These are phyloP conservation scores for Diogma glabrata DNA, from an alignment of 2,888 invertebrate species.

Conservation along the genomic window DNA sequence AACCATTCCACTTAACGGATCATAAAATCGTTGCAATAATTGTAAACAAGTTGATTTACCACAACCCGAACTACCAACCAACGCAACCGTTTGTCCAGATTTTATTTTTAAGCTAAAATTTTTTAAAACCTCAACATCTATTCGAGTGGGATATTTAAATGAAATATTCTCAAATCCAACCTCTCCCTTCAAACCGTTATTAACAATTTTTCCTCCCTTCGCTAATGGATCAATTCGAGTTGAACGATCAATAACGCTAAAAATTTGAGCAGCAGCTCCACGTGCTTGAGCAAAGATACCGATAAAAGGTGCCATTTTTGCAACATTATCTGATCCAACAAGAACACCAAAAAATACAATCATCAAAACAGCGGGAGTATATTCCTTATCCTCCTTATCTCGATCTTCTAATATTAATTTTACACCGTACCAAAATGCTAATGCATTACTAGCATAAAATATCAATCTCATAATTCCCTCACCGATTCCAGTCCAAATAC, in stretches of 20 bases:
- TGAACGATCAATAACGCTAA: constrained; percentile 58
- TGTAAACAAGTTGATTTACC: constrained; percentile 76
- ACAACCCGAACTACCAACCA: constrained; percentile 65
- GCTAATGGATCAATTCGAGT: constrained; percentile 64
- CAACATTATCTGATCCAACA: constrained; percentile 67
- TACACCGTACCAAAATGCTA: constrained; percentile 75
- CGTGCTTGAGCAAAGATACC: constrained; percentile 61
- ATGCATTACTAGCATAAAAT: constrained; percentile 60
- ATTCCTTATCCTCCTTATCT: constrained; percentile 44
- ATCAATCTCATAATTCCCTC: constrained; percentile 62
- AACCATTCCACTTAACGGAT: constrained; percentile 46
- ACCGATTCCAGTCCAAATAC: constrained; percentile 56
- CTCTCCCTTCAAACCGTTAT: constrained; percentile 46
- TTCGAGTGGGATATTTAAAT: constrained; percentile 68
- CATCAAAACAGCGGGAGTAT: constrained; percentile 59
- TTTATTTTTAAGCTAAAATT: constrained; percentile 51
- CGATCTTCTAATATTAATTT: constrained; percentile 56
- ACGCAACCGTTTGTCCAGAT: constrained; percentile 57
- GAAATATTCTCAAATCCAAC: constrained; percentile 57
- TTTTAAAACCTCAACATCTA: constrained; percentile 57
- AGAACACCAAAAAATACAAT: constrained; percentile 71
- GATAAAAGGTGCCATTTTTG: constrained; percentile 61
- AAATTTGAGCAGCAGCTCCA: constrained; percentile 63
- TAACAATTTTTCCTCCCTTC: constrained; percentile 48
- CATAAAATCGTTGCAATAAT: constrained; percentile 63